phyloP scores from a whole-genome alignment of 2,113 vertebrate species.

The Furnarius figulus region DNA sequence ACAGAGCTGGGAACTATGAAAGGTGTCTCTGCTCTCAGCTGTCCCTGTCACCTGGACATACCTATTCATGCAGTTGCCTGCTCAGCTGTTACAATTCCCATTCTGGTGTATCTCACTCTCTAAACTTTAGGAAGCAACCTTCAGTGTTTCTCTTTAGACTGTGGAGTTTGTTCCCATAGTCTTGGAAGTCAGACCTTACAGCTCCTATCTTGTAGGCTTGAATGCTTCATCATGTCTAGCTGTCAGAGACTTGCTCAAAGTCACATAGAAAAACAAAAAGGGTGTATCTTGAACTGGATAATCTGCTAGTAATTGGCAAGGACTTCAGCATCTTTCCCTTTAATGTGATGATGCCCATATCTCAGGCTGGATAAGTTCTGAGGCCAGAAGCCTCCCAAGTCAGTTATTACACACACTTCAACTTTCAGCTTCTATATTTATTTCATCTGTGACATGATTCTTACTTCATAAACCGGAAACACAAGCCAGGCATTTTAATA shows the following conservation, averaged over 20 bases:
- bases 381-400: neutral
- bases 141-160: neutral
- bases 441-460: slow-evolving; percentile 1
- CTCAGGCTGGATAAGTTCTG: neutral
- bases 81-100: neutral
- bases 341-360: neutral
- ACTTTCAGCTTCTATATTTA: slow-evolving; percentile 56
- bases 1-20: neutral
- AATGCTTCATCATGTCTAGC: neutral
- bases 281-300: neutral
- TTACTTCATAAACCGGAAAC: slow-evolving; percentile 56
- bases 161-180: neutral
- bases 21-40: neutral
- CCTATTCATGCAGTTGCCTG: neutral
- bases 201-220: neutral
- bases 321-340: neutral
- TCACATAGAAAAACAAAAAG: neutral
- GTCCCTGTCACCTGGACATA: neutral
- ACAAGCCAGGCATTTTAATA: slow-evolving; percentile 50
- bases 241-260: neutral
- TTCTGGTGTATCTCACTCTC: neutral
- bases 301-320: neutral
- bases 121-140: neutral
- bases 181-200: neutral
- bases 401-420: neutral